These are phyloP conservation scores for Isotomurus palustris DNA, from an alignment of 2,888 invertebrate species.

Conservation along the genomic window DNA sequence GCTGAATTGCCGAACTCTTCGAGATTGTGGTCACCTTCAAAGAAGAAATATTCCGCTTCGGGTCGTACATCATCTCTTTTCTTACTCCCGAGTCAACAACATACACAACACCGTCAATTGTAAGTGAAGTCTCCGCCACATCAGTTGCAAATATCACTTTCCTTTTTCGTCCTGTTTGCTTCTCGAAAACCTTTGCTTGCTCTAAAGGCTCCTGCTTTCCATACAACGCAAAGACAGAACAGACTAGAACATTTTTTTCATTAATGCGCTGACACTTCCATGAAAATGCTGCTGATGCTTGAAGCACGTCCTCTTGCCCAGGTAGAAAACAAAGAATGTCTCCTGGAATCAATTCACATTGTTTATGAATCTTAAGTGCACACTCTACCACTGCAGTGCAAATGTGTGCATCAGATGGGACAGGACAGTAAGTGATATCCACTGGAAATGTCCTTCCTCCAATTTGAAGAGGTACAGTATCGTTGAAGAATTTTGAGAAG, in stretches of 20 bases:
- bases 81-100: slow-evolving; percentile 50
- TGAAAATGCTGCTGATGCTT: slow-evolving; percentile 8
- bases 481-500: slow-evolving; percentile 48
- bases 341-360: slow-evolving; percentile 42
- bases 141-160: slow-evolving; percentile 51
- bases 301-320: slow-evolving; percentile 21
- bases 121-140: slow-evolving; percentile 51
- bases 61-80: slow-evolving; percentile 49
- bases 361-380: slow-evolving; percentile 47
- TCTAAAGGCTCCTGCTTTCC: slow-evolving; percentile 48
- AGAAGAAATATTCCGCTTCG: slow-evolving; percentile 25
- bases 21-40: slow-evolving; percentile 10
- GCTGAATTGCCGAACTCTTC: slow-evolving; percentile 49
- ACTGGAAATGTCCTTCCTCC: slow-evolving; percentile 50
- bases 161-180: slow-evolving; percentile 24
- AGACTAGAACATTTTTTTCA: background rate
- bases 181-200: slow-evolving; percentile 48
- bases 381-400: slow-evolving; percentile 47
- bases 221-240: slow-evolving; percentile 16
- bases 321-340: slow-evolving; percentile 46
- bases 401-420: slow-evolving; percentile 37
- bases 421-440: slow-evolving; percentile 47
- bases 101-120: slow-evolving; percentile 50
- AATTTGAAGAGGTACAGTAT: slow-evolving; percentile 47
- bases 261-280: slow-evolving; percentile 23